Evolutionary conservation across 2,888 invertebrate genomes (phyloP).

Genomic region (Mystacides longicornis): DNA sequence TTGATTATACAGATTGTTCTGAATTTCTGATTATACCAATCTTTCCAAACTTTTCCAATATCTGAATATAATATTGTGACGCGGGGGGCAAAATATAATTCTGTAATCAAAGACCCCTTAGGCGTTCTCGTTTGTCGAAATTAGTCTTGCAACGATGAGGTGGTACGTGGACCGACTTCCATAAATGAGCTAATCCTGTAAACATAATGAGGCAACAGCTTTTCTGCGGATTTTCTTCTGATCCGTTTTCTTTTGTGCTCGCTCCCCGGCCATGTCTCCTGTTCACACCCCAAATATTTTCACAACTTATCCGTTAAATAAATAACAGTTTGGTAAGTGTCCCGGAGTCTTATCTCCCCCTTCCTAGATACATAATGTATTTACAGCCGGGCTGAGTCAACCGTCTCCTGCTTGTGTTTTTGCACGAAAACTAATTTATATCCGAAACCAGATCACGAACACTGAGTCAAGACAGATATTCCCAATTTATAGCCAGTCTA

Average conservation of each 20-base stretch:
- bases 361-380: background rate
- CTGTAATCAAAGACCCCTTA: too few species aligned
- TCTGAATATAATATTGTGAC: too few species aligned
- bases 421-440: slow-evolving; percentile 6
- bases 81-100: too few species aligned
- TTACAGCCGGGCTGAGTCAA: background rate
- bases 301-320: slow-evolving; percentile 3
- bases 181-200: background rate
- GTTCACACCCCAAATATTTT: slow-evolving; percentile 1
- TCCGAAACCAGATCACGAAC: slow-evolving; percentile 4
- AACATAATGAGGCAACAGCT: slow-evolving; percentile 1
- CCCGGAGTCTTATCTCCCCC: background rate
- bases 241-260: background rate
- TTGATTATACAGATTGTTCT: too few species aligned
- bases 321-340: slow-evolving; percentile 1
- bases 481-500: too few species aligned
- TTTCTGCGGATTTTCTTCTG: background rate
- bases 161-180: background rate
- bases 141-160: too few species aligned
- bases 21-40: too few species aligned
- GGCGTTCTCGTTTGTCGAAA: too few species aligned
- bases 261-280: background rate
- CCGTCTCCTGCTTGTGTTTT: background rate
- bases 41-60: too few species aligned
- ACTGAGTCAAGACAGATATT: slow-evolving; percentile 6